Evolutionary conservation across 2,113 vertebrate genomes (phyloP), one percentile per base, ranked within the genome.

Genomic region (Dicerorhinus sumatrensis): DNA sequence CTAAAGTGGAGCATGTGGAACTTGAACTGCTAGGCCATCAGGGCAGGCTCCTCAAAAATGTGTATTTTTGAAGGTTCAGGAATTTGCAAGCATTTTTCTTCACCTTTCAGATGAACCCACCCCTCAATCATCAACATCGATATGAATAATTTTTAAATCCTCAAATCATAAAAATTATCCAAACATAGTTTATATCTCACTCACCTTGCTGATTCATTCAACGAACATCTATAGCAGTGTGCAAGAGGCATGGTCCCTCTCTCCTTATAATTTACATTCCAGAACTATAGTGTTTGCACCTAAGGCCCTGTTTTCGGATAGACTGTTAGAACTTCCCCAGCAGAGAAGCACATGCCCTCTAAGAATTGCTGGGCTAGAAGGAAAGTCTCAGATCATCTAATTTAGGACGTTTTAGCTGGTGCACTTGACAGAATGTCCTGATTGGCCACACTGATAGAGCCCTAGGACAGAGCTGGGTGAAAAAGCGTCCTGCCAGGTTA

Each of bases 71-170:
- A 76, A 92, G 39, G 27, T 81, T 96, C 48, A 60, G 36, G 63
- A 36, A 94, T 96, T 93, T 73, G 25, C 21, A 69, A 23, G 12
- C 48, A 13, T 85, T 97, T 97, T 96, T 75, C 20, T 60, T 88
- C 27, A 60, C 31, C 16, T 97, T 96, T 85, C 25, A 88, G 3
- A 54, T 86, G 31, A 94, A 36, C 23, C 48, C 6, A 48, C 20
- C 42, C 73, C 46, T 90, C 73, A 65, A 5, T 70, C 29, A 63
- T 94, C 54, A 91, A 39, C 31, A 23, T 63, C n/a, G 39, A 75
- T 46, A 91, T 1, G 60, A 39, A 84, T 79, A n/a, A 18, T 93
- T 89, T 92, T 96, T 80, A 77, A 94, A 86, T 86, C 27, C 27
- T 17, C 14, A 10, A 56, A 39, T 81, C 10, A 56, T 48, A 91